Evolutionary conservation across 2,113 vertebrate genomes (phyloP).

Genomic region (Pedetes capensis): DNA sequence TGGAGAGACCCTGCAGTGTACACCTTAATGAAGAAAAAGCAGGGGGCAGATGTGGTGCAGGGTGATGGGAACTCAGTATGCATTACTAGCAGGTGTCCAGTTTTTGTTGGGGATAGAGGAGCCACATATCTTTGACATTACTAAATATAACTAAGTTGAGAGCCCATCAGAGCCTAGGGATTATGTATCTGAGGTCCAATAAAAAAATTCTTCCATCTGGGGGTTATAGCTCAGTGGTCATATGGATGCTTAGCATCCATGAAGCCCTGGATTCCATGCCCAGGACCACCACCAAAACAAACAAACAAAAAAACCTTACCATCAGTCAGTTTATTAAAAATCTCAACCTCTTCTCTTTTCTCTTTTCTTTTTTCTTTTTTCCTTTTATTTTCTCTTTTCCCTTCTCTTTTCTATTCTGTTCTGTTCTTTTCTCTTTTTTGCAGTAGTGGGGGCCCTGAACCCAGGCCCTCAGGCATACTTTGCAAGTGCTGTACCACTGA

Average conservation of each 20-base stretch:
- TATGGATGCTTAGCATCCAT: neutral
- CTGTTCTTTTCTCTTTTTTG: too few species aligned
- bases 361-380: too few species aligned
- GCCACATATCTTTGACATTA: neutral
- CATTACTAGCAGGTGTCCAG: neutral
- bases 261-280: neutral
- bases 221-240: too few species aligned
- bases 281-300: too few species aligned
- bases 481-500: too few species aligned
- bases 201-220: neutral
- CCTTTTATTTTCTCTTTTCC: too few species aligned
- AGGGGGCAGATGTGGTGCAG: neutral
- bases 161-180: neutral
- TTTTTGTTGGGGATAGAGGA: neutral
- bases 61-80: rapidly evolving
- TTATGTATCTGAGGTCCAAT: neutral
- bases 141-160: neutral
- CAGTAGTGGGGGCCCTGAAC: too few species aligned
- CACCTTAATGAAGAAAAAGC: neutral
- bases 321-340: neutral
- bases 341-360: neutral
- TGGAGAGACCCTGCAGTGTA: neutral
- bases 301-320: too few species aligned
- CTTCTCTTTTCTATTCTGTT: too few species aligned
- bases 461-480: too few species aligned